A percentile compares a stretch with the other conserved stretches of the same genome.
These are phyloP conservation scores for Dufourea novaeangliae DNA, from an alignment of 1,140 invertebrate species.

Conservation along the genomic window DNA sequence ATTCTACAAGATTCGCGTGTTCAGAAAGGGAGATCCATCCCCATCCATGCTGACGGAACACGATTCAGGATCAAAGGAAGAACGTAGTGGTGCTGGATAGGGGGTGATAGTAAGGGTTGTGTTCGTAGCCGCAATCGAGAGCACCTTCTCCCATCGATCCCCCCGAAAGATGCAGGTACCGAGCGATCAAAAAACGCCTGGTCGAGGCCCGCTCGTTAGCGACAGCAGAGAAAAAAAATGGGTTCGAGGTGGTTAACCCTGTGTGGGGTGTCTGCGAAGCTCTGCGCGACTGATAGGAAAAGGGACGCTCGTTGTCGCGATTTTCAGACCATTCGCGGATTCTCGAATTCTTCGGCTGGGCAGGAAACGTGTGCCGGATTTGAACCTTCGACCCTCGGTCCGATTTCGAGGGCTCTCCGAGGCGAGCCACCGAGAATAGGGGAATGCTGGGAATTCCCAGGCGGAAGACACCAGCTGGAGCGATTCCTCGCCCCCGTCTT, in stretches of 20 bases:
- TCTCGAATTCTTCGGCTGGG: not conserved
- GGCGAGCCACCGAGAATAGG: not conserved
- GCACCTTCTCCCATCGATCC: not conserved
- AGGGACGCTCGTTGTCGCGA: not conserved
- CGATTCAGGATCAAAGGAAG: conserved; percentile 5
- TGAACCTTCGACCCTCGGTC: too few relatives aligned
- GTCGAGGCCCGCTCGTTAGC: not conserved
- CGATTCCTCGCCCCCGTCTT: not conserved
- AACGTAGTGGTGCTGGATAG: not conserved
- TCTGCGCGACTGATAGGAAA: too few relatives aligned
- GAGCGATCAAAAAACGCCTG: conserved; percentile 5
- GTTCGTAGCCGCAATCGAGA: not conserved
- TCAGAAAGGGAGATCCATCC: too few relatives aligned
- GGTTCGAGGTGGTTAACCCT: not conserved
- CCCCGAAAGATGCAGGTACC: conserved; percentile 3
- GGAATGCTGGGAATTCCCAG: not conserved
- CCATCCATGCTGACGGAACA: not conserved
- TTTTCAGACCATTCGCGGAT: not conserved
- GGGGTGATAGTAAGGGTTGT: not conserved
- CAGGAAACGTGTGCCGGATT: conserved; percentile 10
- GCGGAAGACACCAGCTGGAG: not conserved
- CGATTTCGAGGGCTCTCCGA: not conserved
- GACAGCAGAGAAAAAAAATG: not conserved
- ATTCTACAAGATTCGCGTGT: too few relatives aligned
- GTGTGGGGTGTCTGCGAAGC: too few relatives aligned